Evolutionary conservation across 2,113 vertebrate genomes (phyloP), one percentile per base, ranked within the genome.

Genomic region (Elephantulus edwardii): DNA sequence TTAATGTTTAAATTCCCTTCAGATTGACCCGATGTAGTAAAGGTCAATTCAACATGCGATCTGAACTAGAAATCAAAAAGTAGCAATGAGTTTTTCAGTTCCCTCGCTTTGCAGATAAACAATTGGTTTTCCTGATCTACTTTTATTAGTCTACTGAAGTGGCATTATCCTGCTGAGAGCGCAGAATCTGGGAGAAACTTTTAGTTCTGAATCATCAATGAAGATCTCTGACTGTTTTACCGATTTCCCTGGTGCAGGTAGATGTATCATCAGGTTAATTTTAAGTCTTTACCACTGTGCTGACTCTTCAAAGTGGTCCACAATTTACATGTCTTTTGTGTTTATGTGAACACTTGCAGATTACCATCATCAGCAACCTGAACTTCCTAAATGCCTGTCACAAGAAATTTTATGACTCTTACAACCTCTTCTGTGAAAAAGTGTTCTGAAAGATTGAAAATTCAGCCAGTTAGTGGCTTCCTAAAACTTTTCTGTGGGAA

Each of bases 301-400:
- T 95, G 94, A 94, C 71, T 95, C 60, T 85, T 87, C 80, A 80
- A 88, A 91, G 84, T 71, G 83, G 50, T 64, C 77, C 91, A 86
- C 74, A 92, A 90, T 93, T 92, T 94, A 93, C 95, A 94, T 89
- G 88, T 93, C 91, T 95, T 95, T 72, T 94, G 91, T 94, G 93
- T 92, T 94, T 95, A 78, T 71, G 48, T 50, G 86, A 91, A 88
- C 6, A 33, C n/a, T 93, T 93, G 70, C 62, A 80, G 90, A 83
- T 12, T 40, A 90, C 28, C 66, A 6, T 54, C 82, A 94, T 94
- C 90, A 93, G 77, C 83, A 90, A 78, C 56, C 80, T 88, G 77
- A 86, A 79, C 54, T 86, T 91, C 68, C 62, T 83, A 89, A 92
- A 92, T 79, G 88, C 35, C 86, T 77, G 17, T 60, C 1, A 3